Percentiles rank a stretch among this genome's conserved stretches.
These are phyloP conservation scores for Phyllostomus discolor DNA, from an alignment of 2,113 vertebrate species.

Conservation along the genomic window DNA sequence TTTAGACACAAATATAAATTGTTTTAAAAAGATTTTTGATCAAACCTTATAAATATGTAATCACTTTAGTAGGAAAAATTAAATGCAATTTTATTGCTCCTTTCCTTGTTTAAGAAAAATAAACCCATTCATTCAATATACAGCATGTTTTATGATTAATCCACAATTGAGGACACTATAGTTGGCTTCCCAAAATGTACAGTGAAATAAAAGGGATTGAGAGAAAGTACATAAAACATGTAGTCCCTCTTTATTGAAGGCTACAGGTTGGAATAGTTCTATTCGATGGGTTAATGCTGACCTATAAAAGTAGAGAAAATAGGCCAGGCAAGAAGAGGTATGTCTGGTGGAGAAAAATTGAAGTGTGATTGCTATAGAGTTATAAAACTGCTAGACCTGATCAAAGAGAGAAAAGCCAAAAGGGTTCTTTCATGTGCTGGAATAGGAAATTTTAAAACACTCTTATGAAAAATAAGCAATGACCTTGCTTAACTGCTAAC, in stretches of 20 bases:
- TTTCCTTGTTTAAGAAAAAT: neutral
- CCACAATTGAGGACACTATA: neutral
- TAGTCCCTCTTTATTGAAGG: neutral
- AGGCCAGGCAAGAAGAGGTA: neutral
- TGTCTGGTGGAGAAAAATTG: slow-evolving; percentile 28
- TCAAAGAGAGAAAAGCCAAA: slow-evolving; percentile 36
- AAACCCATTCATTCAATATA: neutral
- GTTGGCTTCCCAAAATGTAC: slow-evolving; percentile 29
- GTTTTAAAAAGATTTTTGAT: slow-evolving; percentile 16
- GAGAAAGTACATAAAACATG: neutral
- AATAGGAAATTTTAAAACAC: slow-evolving; percentile 40
- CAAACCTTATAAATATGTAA: slow-evolving; percentile 20
- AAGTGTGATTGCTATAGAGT: slow-evolving; percentile 44
- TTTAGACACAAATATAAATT: slow-evolving; percentile 42
- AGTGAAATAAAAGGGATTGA: neutral
- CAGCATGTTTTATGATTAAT: slow-evolving; percentile 2
- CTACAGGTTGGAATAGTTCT: slow-evolving; percentile 49
- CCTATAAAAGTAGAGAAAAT: slow-evolving; percentile 53
- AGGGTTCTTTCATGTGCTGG: slow-evolving; percentile 42
- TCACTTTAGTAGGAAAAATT: neutral
- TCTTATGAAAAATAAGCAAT: slow-evolving; percentile 41
- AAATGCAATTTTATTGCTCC: neutral
- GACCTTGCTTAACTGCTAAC: slow-evolving; percentile 40
- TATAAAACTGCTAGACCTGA: neutral
- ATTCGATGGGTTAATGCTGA: slow-evolving; percentile 52